Percentiles rank a stretch among this genome's conserved stretches.
phyloP scores from a whole-genome alignment of 2,113 vertebrate species.

The human region DNA sequence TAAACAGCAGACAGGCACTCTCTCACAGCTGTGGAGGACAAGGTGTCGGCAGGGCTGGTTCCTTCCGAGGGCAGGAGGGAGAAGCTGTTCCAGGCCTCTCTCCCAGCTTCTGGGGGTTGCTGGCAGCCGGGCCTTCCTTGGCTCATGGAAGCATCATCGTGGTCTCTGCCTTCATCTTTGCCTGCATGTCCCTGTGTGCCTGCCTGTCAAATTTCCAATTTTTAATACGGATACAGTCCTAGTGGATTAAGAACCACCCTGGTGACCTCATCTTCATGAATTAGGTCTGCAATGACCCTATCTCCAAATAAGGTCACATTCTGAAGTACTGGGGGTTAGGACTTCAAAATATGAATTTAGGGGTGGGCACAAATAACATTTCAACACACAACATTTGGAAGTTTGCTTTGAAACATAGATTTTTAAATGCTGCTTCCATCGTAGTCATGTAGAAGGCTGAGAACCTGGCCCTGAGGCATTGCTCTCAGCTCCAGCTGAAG shows the following conservation, averaged over 20 bases:
- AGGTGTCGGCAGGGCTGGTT: neutral
- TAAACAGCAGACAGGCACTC: neutral
- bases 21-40: neutral
- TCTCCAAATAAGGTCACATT: neutral
- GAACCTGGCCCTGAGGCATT: rapidly evolving
- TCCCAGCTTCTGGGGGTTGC: neutral
- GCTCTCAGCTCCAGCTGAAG: too few species aligned
- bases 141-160: rapidly evolving
- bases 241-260: neutral
- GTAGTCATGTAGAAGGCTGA: neutral
- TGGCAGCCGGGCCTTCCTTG: rapidly evolving
- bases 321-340: neutral
- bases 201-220: neutral
- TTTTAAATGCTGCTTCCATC: neutral
- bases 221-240: neutral
- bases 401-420: neutral
- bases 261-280: neutral
- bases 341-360: neutral
- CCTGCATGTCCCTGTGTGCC: rapidly evolving
- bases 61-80: neutral
- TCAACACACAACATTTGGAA: neutral
- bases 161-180: neutral
- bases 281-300: neutral
- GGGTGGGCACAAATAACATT: too few species aligned
- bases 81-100: neutral